Conservation (phyloP, 1,140 invertebrate species). For the Ooceraea biroi region DNA sequence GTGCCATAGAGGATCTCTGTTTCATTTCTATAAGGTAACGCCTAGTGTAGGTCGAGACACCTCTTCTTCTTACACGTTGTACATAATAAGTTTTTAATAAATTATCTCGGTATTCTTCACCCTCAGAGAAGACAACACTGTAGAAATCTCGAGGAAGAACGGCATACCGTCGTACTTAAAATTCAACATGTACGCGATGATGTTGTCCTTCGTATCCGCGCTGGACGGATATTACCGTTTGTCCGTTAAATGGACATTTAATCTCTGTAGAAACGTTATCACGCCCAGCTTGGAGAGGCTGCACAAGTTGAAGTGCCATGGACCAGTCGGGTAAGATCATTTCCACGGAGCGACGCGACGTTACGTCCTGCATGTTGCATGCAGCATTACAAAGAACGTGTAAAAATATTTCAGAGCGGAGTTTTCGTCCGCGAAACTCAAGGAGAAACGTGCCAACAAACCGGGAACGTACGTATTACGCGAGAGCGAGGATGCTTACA, state of each 20-base stretch:
- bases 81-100: too few species aligned
- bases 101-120: conserved; percentile 23
- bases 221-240: conserved; percentile 96
- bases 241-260: conserved; percentile 95
- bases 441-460: conserved; percentile 91
- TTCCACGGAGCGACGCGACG: conserved; percentile 4
- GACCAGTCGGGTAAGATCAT: conserved; percentile 91
- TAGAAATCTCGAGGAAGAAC: conserved; percentile 92
- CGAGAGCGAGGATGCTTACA: conserved; percentile 92
- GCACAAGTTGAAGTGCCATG: conserved; percentile 93
- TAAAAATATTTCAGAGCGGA: conserved; percentile 87
- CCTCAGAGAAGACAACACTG: conserved; percentile 88
- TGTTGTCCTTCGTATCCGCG: conserved; percentile 93
- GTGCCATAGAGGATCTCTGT: conserved; percentile 93
- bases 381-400: background rate
- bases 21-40: conserved; percentile 90
- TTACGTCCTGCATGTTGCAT: background rate
- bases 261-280: conserved; percentile 92
- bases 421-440: conserved; percentile 94
- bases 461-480: conserved; percentile 93
- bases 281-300: conserved; percentile 92
- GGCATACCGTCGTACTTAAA: conserved; percentile 92
- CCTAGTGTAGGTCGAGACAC: conserved; percentile 25
- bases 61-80: conserved; percentile 38
- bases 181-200: conserved; percentile 87